Evolutionary conservation across 2,113 vertebrate genomes (phyloP), one percentile per base, ranked within the genome.

Genomic region (Mellivora capensis): DNA sequence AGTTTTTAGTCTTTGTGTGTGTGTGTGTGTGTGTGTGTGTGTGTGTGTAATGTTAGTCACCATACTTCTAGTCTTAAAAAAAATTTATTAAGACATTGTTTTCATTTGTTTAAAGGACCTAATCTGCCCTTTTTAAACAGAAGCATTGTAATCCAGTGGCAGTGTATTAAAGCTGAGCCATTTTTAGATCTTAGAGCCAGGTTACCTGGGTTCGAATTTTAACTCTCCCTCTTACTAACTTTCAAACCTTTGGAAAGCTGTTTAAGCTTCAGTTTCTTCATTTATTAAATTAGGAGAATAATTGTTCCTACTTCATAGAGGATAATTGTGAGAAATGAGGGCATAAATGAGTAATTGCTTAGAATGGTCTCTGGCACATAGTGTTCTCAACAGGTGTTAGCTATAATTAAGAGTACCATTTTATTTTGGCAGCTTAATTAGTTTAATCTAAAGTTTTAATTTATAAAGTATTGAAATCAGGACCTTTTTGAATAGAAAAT

Each of bases 221-320:
- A 62, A 42, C 39, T 49, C 7, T 82, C 9, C 12, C 23, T 76
- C 37, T 95, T 80, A 37, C 54, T 86, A 62, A 59, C 23, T 77
- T 1, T 86, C 2, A 76, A 72, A 31, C 57, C 13, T 81, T 49
- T 90, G 71, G 82, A 87, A 86, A 83, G 44, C 37, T 61, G 12
- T 52, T 79, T 62, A 94, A 87, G 49, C 49, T 12, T 94, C 44
- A 93, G 0, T 92, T 92, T 91, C 44, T 54, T 94, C 62, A 76
- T 89, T 42, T 84, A 14, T 94, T 94, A 96, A 95, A 82, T 93
- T 59, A 87, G 54, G 37, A 12, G 37, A 89, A 37, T 97, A 87
- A 27, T 76, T 54, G 39, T 91, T 34, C 6, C 59, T 83, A 14
- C 44, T 71, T 91, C 20, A n/a, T 37, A 71, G 92, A 76, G 69